Evolutionary conservation across 2,888 invertebrate genomes (phyloP), one percentile per base, ranked within the genome.

Genomic region (Ischnura elegans): DNA sequence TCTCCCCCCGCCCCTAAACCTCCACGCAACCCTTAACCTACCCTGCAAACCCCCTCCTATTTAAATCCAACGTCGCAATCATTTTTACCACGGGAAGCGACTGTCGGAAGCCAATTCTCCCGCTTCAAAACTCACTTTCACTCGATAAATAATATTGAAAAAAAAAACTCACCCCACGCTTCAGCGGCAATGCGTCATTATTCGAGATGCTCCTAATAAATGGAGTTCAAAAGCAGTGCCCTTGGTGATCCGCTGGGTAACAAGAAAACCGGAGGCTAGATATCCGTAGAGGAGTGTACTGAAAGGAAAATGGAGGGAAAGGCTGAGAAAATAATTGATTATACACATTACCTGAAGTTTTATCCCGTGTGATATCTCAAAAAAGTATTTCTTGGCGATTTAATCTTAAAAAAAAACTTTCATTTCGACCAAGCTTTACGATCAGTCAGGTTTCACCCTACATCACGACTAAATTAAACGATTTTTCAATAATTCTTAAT

Each of bases 71-170:
- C 76, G 76, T 36, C 76, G 76, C 29, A 76, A 36, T 76, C 76
- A 76, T 76, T 76, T 76, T 76, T 76, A 36, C 36, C 29, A 36
- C 36, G 76, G 76, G 76, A 76, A 76, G 76, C 36, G 76, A 36
- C 29, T 36, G 76, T 76, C 76, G 76, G 76, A 76, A 76, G 76
- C 36, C 76, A 13, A 76, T 76, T 76, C 76, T 29, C 76, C 16
- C 76, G 10, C 36, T 61, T 6, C 76, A 16, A 36, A 76, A 76
- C 76, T 76, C 29, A 76, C 76, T 76, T 76, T 76, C 76, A 76
- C 76, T 76, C 25, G 51, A 61, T 61, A 25, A 61, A 61, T 25
- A 61, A 61, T n/a, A n/a, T n/a, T n/a, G n/a, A 61, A 61, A 61
- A 61, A 61, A 1, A n/a, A 61, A 61, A 25, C 61, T 25, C 61